A percentile compares a stretch with the other conserved stretches of the same genome.
These are phyloP conservation scores for Leptinotarsa juncta DNA, from an alignment of 2,888 invertebrate genomes.

Conservation along the genomic window DNA sequence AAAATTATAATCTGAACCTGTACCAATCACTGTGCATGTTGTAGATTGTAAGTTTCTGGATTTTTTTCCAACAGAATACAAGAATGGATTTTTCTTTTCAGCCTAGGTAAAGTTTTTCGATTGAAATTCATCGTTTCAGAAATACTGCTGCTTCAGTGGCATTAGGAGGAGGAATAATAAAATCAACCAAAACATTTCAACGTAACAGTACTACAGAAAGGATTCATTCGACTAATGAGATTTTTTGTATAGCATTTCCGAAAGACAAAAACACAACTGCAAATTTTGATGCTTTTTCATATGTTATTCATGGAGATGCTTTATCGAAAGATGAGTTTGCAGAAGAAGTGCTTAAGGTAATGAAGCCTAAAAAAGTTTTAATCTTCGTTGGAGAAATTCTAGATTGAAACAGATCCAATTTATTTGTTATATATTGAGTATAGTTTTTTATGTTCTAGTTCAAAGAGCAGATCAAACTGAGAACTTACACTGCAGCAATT, in stretches of 20 bases:
- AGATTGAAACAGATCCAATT: neutral
- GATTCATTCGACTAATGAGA: constrained; percentile 45
- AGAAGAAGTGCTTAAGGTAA: constrained; percentile 53
- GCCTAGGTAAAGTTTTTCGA: neutral
- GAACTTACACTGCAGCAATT: constrained; percentile 52
- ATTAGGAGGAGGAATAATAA: constrained; percentile 57
- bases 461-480: constrained; percentile 48
- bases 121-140: constrained; percentile 43
- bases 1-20: no score
- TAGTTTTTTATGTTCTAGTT: constrained; percentile 51
- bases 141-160: constrained; percentile 51
- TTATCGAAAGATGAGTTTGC: constrained; percentile 54
- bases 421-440: neutral
- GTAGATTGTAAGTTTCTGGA: no score
- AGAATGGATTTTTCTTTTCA: constrained; percentile 8
- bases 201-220: constrained; percentile 40
- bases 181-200: constrained; percentile 50
- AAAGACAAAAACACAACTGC: constrained; percentile 44
- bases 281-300: constrained; percentile 56
- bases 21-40: no score
- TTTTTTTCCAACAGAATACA: neutral
- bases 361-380: neutral
- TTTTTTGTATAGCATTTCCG: constrained; percentile 55
- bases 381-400: constrained; percentile 10
- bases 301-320: constrained; percentile 54